Evolutionary conservation across 2,113 vertebrate genomes (phyloP).

Genomic region (Rhagologus leucostigma): DNA sequence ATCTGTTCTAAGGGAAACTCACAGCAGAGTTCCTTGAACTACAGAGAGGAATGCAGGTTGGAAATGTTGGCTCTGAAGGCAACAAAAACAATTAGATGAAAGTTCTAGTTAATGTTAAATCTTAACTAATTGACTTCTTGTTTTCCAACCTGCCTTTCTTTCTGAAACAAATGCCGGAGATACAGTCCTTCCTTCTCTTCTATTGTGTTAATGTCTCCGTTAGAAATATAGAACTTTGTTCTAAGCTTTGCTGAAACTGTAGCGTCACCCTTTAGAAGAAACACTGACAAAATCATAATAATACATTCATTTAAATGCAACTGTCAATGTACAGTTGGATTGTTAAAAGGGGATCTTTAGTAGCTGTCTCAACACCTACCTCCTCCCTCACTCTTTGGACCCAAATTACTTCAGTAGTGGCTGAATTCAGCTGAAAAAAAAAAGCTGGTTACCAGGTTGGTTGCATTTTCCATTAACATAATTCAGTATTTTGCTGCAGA

Average conservation of each 20-base stretch:
- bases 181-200: not conserved
- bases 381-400: not conserved
- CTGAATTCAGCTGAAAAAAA: not conserved
- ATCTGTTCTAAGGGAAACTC: not conserved
- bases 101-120: slow-evolving; percentile 5
- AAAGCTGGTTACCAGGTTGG: not conserved
- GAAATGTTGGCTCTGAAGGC: slow-evolving; percentile 2
- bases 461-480: not conserved
- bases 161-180: not conserved
- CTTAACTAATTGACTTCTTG: not conserved
- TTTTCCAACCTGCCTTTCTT: not conserved
- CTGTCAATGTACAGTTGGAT: not conserved
- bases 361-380: not conserved
- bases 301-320: not conserved
- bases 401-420: not conserved
- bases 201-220: not conserved
- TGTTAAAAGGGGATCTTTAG: not conserved
- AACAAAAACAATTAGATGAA: slow-evolving; percentile 14
- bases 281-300: not conserved
- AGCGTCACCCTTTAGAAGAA: not conserved
- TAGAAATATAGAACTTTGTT: not conserved
- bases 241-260: not conserved
- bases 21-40: not conserved
- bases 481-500: not conserved
- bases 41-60: not conserved